Evolutionary conservation across 2,797 vertebrate species (phyloP), one percentile per base, ranked within the genome.

Genomic region (Siniperca undulata): DNA sequence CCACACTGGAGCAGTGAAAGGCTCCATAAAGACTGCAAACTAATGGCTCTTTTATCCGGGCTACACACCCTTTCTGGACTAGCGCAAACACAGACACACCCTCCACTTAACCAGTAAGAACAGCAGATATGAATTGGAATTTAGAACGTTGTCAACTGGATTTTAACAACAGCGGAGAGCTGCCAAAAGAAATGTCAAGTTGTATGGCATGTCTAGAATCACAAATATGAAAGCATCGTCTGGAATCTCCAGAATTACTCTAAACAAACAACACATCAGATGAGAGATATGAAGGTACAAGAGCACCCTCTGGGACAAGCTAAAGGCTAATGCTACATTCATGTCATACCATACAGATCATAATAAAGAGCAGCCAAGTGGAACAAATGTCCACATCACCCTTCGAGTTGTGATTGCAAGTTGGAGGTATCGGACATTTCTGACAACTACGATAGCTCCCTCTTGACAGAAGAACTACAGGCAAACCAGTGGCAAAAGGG

Each of bases 1-100:
- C 60, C 50, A 27, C 70, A 24, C 50, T 19, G 81, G 52, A 74
- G 86, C 82, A 88, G 85, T 90, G 91, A 93, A 92, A 93, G 88
- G 88, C 90, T 88, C 85, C 90, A 91, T 88, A 84, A 93, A 91
- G 91, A 44, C 82, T 22, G 70, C 80, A 4, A 53, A 78, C 86
- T 92, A 91, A 93, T 88, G 89, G 76, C 61, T 88, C 88, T 85
- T 93, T 91, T 86, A 93, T 94, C 91, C 89, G 61, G 80, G 42
- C 56, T 60, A 75, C 88, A 90, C 92, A 80, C 87, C 90, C 86
- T 87, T 83, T 36, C 83, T 78, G 83, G 58, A 62, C 69, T 0
- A 72, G 67, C 77, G 80, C 88, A 91, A 91, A 94, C 83, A 93
- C 71, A n/a, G 84, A 72, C 94, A 92, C 94, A 86, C 94, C 92